Conservation (phyloP, 1,140 invertebrate genomes). For the Pogonognathellus flavescens region DNA sequence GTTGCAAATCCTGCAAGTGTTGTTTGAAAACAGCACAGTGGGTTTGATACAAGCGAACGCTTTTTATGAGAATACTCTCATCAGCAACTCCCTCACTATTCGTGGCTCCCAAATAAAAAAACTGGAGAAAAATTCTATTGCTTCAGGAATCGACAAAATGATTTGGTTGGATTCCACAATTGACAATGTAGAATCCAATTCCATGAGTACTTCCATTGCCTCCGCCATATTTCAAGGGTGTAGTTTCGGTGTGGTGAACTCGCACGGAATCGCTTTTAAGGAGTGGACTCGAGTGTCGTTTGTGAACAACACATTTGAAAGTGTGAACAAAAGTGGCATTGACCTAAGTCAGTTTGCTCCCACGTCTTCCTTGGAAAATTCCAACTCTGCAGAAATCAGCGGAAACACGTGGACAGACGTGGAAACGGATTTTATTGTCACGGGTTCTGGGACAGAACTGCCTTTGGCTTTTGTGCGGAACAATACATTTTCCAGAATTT, state of each 20-base stretch:
- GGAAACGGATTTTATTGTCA: slow-evolving; percentile 59
- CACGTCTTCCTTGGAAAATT: neutral
- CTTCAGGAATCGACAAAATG: slow-evolving; percentile 76
- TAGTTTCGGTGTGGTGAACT: slow-evolving; percentile 45
- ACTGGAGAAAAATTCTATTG: slow-evolving; percentile 74
- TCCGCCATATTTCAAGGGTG: slow-evolving; percentile 36
- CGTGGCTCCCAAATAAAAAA: slow-evolving; percentile 73
- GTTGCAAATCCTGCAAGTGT: slow-evolving; percentile 75
- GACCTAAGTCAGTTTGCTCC: slow-evolving; percentile 58
- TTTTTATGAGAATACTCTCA: slow-evolving; percentile 76
- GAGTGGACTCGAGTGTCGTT: slow-evolving; percentile 60
- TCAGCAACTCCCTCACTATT: slow-evolving; percentile 75
- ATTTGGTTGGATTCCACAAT: slow-evolving; percentile 68
- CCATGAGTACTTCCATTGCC: slow-evolving; percentile 52
- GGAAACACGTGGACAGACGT: slow-evolving; percentile 63
- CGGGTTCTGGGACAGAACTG: slow-evolving; percentile 35
- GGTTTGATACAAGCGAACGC: slow-evolving; percentile 75
- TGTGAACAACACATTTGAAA: slow-evolving; percentile 59
- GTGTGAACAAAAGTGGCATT: slow-evolving; percentile 60
- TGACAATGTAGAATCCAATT: slow-evolving; percentile 25
- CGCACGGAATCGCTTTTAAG: slow-evolving; percentile 57
- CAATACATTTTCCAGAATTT: slow-evolving; percentile 58
- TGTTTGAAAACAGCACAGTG: slow-evolving; percentile 76
- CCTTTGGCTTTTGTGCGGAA: slow-evolving; percentile 49
- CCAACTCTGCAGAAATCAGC: slow-evolving; percentile 46